These are phyloP conservation scores for Lepidotrigona ventralis DNA, from an alignment of 1,140 invertebrate genomes.

Conservation along the genomic window DNA sequence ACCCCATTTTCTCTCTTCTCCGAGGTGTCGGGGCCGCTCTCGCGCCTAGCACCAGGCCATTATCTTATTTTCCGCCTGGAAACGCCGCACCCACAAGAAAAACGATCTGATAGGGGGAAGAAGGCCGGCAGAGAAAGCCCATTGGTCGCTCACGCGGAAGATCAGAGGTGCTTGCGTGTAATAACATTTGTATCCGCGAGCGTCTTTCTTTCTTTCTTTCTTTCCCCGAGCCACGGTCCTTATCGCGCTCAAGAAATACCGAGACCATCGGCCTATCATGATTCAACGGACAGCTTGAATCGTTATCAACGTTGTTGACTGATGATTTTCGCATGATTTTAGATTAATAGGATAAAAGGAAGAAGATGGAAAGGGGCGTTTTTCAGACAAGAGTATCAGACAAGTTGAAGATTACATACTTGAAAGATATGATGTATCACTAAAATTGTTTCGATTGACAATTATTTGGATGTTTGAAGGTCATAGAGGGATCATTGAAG, in stretches of 20 bases:
- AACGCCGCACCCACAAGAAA: slow-evolving; percentile 77
- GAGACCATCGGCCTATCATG: not conserved
- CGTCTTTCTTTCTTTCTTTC: slow-evolving; percentile 23
- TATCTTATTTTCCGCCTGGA: slow-evolving; percentile 80
- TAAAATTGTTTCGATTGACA: not conserved
- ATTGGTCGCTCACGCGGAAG: slow-evolving; percentile 56
- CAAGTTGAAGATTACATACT: not conserved
- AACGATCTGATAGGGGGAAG: slow-evolving; percentile 67
- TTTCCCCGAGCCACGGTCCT: too few relatives aligned
- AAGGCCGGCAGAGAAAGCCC: slow-evolving; percentile 36
- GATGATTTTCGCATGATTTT: not conserved
- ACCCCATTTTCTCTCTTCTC: slow-evolving; percentile 61
- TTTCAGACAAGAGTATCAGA: not conserved
- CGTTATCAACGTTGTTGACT: not conserved
- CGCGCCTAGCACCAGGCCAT: slow-evolving; percentile 74
- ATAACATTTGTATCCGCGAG: slow-evolving; percentile 67
- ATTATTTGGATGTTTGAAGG: not conserved
- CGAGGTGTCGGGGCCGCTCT: slow-evolving; percentile 60
- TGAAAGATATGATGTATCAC: not conserved
- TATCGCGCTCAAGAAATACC: not conserved
- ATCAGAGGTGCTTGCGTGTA: slow-evolving; percentile 60
- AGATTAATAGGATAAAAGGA: not conserved
- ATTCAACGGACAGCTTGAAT: not conserved
- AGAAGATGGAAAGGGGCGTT: not conserved
- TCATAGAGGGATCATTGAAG: not conserved